Evolutionary conservation across 2,888 invertebrate genomes (phyloP).

Genomic region (Baccha elongata): DNA sequence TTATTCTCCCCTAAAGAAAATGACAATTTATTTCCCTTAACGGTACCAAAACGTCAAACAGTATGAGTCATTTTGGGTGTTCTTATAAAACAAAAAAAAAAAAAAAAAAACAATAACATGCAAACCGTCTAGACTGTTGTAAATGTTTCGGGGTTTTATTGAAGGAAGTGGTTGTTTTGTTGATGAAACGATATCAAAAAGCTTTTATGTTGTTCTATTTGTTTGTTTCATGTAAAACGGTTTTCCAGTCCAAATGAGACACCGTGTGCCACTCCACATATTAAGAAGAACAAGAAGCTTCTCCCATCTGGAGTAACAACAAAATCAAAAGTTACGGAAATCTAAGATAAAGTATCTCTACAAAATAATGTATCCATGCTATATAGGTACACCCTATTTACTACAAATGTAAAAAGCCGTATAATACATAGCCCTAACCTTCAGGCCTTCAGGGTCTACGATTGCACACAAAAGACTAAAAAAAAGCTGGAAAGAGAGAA

Average conservation of each 20-base stretch:
- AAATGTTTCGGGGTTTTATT: constrained; percentile 34
- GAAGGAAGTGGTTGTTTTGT: constrained; percentile 47
- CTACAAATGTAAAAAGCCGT: constrained; percentile 25
- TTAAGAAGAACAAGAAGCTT: background rate
- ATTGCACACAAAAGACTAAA: constrained; percentile 60
- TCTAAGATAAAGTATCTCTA: constrained; percentile 41
- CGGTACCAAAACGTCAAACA: background rate
- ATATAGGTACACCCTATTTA: constrained; percentile 56
- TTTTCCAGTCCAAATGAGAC: background rate
- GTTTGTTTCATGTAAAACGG: constrained; percentile 26
- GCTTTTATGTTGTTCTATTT: constrained; percentile 22
- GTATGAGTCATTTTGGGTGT: constrained; percentile 61
- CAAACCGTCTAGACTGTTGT: constrained; percentile 67
- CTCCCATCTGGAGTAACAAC: constrained; percentile 24
- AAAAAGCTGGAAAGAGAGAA: constrained; percentile 4
- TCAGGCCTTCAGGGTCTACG: constrained; percentile 67
- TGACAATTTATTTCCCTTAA: constrained; percentile 61
- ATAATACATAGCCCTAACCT: constrained; percentile 68
- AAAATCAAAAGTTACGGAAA: constrained; percentile 65
- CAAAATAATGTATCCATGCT: background rate
- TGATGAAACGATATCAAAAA: constrained; percentile 27
- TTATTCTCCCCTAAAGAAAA: constrained; percentile 66
- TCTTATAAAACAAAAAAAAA: constrained; percentile 15
- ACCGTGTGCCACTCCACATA: constrained; percentile 21
- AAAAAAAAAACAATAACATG: constrained; percentile 42